A percentile compares a stretch with the other conserved stretches of the same genome.
Evolutionary conservation across 2,888 invertebrate genomes (phyloP).

Genomic region (Watsonalla binaria): DNA sequence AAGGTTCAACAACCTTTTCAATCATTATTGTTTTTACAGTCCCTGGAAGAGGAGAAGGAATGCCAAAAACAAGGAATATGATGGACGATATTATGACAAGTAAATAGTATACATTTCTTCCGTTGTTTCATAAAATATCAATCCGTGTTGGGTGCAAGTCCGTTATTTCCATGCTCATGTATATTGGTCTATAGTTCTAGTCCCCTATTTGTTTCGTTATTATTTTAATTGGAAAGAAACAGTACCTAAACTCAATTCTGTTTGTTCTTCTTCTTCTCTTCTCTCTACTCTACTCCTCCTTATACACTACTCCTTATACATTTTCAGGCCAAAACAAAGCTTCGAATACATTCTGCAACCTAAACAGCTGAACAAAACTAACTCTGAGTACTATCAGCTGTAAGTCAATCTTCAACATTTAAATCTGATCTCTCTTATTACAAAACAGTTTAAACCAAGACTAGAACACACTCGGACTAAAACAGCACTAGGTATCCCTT

Average conservation of each 20-base stretch:
- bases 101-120: constrained; percentile 18
- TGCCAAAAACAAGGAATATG: constrained; percentile 24
- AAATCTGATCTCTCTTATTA: background rate
- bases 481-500: constrained; percentile 1
- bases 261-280: no score
- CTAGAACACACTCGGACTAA: background rate
- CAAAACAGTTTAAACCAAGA: no score
- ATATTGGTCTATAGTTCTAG: no score
- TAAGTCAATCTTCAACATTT: constrained; percentile 19
- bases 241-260: no score
- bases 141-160: no score
- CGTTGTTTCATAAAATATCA: background rate
- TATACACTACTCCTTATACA: no score
- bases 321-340: constrained; percentile 35
- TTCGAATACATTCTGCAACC: constrained; percentile 51
- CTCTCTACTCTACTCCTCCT: no score
- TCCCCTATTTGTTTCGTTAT: no score
- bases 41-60: constrained; percentile 40
- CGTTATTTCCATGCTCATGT: no score
- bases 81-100: constrained; percentile 27
- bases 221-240: no score
- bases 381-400: constrained; percentile 45
- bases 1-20: background rate
- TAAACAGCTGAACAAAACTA: constrained; percentile 37
- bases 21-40: constrained; percentile 25